Evolutionary conservation across 1,140 invertebrate species (phyloP), one percentile per base, ranked within the genome.

Genomic region (Pinna nobilis): DNA sequence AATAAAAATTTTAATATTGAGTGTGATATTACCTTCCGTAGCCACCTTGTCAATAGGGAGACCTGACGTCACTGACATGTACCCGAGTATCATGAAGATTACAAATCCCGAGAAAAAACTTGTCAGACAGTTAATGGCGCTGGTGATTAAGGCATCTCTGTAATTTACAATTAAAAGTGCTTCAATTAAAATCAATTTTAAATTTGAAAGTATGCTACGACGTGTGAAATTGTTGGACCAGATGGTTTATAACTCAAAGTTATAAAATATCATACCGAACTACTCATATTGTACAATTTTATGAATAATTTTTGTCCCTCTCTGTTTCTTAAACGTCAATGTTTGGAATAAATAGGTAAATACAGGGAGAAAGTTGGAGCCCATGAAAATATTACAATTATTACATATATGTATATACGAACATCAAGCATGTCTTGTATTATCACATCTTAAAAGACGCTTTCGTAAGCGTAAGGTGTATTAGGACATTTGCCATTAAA

Each of bases 81-180:
- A 89, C 20, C 89, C 88, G 3, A 89, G 88, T 64, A 98, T 97
- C 1, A 97, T 97, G 88, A 99, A 99, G 74, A 99, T 98, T 37
- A 99, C 97, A 83, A 99, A 98, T 3, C 98, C 98, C 0, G 97
- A 96, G 20, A 99, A 91, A 89, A 99, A 98, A 88, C 97, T 98
- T 0, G 98, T 99, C 20, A 95, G 89, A 80, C 96, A 98, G 89
- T 99, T 99, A 78, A 99, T 96, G 61, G 92, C 94, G 79, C 96
- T 97, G 0, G 97, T 99, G 35, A 98, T 91, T 15, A 99, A 89
- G 0, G 98, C 97, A 89, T 99, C 97, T 75, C 96, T 93, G 88
- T 91, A 93, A 88, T 70, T 82, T 66, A 77, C 57, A 49, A 67
- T 44, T 11, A 35, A 1, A 63, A n/a, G n/a, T n/a, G n/a, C n/a